Base-by-base conservation (phyloP, 2,888 invertebrate species). In the Tenthredo distinguenda region DNA sequence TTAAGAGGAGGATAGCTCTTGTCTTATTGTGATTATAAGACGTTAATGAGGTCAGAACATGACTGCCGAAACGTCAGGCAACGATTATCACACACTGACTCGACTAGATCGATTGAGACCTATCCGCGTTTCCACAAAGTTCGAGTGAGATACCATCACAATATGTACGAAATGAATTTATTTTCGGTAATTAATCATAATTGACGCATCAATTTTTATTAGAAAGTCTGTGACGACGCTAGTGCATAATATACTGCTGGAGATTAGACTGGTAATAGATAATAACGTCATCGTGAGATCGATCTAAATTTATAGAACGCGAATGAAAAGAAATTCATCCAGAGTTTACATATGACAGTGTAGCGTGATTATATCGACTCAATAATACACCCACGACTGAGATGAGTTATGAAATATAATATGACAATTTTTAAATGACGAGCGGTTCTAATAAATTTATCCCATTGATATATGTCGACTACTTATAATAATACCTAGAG, bases 391-490 rank as follows among this genome's bases (percentile, higher is more conserved):
- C n/a, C 21, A 31, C 37, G 12, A 34, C n/a, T 34, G 12, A 5
- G 12, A 37, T n/a, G 37, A 10, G 34, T 37, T n/a, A 18, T 21
- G 21, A 26, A 62, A 62, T 26, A 62, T 37, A 34, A 72, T 43
- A 74, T 74, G 31, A 74, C 4, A 47, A 74, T 21, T 31, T 5
- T 31, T 21, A 43, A 47, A 77, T 55, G 77, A 50, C 77, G 55
- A 77, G 26, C 4, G 15, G 34, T 77, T 77, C 55, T 77, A 72
- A 21, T 72, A 40, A 72, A 72, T 37, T 40, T 68, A 72, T 40
- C 43, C 72, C 72, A 72, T 43, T 72, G n/a, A 43, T 72, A 40
- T 40, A 68, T 68, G 68, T 12, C 34, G 34, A 68, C 72, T 72
- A 72, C 72, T 43, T 43, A 72, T 72, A 43, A 72, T 43, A 40